Conservation (phyloP, 2,797 vertebrate genomes). For the Macropus fuliginosus region DNA sequence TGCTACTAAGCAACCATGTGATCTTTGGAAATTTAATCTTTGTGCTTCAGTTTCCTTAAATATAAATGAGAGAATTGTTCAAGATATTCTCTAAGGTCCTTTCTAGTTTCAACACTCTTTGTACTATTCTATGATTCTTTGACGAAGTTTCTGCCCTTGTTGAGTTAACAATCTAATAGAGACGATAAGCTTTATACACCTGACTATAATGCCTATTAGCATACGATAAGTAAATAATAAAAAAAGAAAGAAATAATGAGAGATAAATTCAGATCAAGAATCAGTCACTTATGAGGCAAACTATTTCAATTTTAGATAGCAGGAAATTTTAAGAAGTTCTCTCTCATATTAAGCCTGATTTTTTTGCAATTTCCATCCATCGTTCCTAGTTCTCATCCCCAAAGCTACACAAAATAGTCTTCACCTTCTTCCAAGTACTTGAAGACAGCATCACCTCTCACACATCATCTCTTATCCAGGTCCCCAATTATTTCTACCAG, state of each 20-base stretch:
- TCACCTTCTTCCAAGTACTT: neutral
- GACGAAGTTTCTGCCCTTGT: neutral
- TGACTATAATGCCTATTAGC: neutral
- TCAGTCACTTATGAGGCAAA: neutral
- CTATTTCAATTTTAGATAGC: neutral
- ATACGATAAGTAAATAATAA: neutral
- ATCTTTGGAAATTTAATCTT: neutral
- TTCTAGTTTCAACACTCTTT: neutral
- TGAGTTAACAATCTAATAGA: neutral
- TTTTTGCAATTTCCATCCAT: neutral
- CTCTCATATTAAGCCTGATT: neutral
- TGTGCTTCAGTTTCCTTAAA: constrained; percentile 13
- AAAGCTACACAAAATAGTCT: neutral
- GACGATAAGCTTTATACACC: neutral
- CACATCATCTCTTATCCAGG: neutral
- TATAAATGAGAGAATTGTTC: constrained; percentile 26
- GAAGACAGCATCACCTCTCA: neutral
- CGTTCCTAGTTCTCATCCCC: neutral
- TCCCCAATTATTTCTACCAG: neutral
- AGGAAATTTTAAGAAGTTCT: neutral
- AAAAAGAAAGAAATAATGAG: neutral
- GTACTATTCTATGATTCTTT: neutral
- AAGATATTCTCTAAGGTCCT: neutral
- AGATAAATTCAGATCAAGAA: neutral
- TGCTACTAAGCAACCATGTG: constrained; percentile 21